These are phyloP conservation scores for Rousettus leschenaultii DNA, from an alignment of 2,113 vertebrate genomes.

Conservation along the genomic window DNA sequence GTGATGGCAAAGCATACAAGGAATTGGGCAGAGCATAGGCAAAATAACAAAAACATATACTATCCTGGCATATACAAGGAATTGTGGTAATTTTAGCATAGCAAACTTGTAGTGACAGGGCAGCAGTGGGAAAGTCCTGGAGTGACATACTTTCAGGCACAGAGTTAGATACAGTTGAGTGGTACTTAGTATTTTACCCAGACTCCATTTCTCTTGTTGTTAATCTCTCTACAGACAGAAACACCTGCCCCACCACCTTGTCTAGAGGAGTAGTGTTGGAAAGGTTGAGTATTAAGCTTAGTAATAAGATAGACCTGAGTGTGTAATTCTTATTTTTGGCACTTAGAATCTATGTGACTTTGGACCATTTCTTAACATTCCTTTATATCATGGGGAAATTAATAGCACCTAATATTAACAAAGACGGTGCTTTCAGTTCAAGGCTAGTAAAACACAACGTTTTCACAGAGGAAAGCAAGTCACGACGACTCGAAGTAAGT, in stretches of 20 bases:
- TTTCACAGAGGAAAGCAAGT: background rate
- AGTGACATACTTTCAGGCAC: background rate
- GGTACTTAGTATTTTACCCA: background rate
- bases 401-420: background rate
- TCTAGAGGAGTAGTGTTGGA: background rate
- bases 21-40: background rate
- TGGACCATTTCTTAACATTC: background rate
- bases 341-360: background rate
- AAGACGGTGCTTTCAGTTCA: background rate
- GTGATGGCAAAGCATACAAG: background rate
- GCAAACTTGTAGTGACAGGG: background rate
- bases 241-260: background rate
- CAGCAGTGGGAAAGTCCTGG: background rate
- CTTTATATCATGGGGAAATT: background rate
- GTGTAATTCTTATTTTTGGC: background rate
- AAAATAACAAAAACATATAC: background rate
- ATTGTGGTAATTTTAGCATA: background rate
- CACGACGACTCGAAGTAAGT: background rate
- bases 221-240: background rate
- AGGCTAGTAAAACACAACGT: background rate
- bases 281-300: background rate
- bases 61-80: background rate
- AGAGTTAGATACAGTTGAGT: background rate
- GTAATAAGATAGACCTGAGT: background rate
- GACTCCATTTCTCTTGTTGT: background rate